These are phyloP conservation scores for Neuroterus valhalla DNA, from an alignment of 1,140 invertebrate genomes.

Conservation along the genomic window DNA sequence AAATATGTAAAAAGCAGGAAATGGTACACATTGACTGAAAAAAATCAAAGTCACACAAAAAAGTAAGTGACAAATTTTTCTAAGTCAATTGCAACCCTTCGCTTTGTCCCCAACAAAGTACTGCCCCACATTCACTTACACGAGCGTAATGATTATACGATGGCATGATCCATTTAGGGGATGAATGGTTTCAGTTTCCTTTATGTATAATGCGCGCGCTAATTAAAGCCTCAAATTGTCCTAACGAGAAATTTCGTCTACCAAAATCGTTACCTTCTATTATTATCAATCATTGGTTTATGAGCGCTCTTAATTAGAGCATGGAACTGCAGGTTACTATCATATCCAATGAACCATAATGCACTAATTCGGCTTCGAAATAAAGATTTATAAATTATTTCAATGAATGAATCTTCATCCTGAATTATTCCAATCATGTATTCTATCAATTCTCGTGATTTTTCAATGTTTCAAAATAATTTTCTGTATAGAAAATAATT, in stretches of 20 bases:
- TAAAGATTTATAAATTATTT: no score
- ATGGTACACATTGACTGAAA: no score
- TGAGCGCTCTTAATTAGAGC: conserved; percentile 35
- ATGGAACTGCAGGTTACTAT: background rate
- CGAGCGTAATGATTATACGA: background rate
- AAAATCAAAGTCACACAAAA: no score
- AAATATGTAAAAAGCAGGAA: no score
- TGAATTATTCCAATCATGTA: no score
- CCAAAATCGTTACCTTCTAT: conserved; percentile 38
- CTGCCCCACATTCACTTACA: no score
- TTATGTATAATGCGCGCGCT: conserved; percentile 23
- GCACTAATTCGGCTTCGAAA: no score
- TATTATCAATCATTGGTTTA: conserved; percentile 43
- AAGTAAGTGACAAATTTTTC: no score
- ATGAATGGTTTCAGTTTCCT: background rate
- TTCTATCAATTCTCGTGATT: background rate
- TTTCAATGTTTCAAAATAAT: background rate
- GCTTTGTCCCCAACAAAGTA: no score
- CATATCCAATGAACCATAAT: no score
- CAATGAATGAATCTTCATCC: background rate
- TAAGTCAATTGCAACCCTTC: no score
- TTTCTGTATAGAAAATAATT: background rate
- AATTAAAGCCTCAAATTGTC: conserved; percentile 34
- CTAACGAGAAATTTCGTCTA: conserved; percentile 44
- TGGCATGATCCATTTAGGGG: background rate